Evolutionary conservation across 2,888 invertebrate genomes (phyloP).

Genomic region (Platycnemis pennipes): DNA sequence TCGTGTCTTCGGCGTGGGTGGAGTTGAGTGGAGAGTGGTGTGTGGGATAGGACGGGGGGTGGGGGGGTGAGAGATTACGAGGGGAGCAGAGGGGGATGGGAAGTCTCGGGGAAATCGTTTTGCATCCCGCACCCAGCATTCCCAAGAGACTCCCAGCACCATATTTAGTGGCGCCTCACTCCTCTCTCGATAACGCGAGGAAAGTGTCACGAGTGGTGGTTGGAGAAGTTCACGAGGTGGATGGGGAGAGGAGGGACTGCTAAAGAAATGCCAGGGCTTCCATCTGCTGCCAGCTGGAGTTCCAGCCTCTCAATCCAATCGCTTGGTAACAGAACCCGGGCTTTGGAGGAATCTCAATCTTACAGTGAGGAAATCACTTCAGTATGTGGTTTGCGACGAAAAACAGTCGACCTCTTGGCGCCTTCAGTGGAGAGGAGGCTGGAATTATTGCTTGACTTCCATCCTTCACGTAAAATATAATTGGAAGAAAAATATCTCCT

Average conservation of each 20-base stretch:
- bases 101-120: background rate
- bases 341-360: too few relatives aligned
- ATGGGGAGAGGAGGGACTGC: background rate
- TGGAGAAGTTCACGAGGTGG: background rate
- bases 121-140: background rate
- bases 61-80: background rate
- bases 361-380: too few relatives aligned
- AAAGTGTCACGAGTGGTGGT: background rate
- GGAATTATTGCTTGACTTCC: too few relatives aligned
- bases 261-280: too few relatives aligned
- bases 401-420: too few relatives aligned
- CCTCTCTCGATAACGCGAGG: background rate
- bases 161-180: background rate
- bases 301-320: too few relatives aligned
- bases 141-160: background rate
- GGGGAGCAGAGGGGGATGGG: background rate
- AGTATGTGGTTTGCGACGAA: too few relatives aligned
- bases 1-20: background rate
- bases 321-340: too few relatives aligned
- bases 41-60: background rate
- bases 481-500: too few relatives aligned
- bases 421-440: too few relatives aligned
- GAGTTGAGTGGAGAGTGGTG: background rate
- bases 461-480: too few relatives aligned
- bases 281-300: too few relatives aligned